Evolutionary conservation across 92 coral and sea anemone genomes (phyloP).

Genomic region (Palythoa grandis): DNA sequence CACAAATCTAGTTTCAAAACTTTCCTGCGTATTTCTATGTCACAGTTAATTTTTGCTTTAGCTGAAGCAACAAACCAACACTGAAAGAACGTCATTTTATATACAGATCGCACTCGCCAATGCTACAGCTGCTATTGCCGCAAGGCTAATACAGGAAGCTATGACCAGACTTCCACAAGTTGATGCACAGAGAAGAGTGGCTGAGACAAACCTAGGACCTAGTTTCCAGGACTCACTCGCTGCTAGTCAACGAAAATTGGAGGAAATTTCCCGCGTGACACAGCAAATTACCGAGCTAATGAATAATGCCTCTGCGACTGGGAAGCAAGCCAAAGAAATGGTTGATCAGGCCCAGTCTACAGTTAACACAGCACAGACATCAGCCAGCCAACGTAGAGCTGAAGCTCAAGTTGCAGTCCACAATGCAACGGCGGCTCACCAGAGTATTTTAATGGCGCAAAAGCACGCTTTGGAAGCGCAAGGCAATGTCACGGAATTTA

Average conservation of each 20-base stretch:
- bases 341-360: slow-evolving; percentile 65
- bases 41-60: background rate
- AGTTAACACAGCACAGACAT: slow-evolving; percentile 51
- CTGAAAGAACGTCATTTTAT: background rate
- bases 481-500: slow-evolving; percentile 67
- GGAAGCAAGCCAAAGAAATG: slow-evolving; percentile 62
- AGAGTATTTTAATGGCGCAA: slow-evolving; percentile 54
- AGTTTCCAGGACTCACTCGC: slow-evolving; percentile 63
- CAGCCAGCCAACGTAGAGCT: slow-evolving; percentile 58
- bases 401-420: slow-evolving; percentile 68
- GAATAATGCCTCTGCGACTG: slow-evolving; percentile 39
- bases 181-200: slow-evolving; percentile 49
- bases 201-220: slow-evolving; percentile 66
- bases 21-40: background rate
- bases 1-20: background rate
- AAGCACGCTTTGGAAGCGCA: slow-evolving; percentile 59
- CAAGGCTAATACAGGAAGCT: slow-evolving; percentile 66
- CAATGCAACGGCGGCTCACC: slow-evolving; percentile 62
- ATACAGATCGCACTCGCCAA: slow-evolving; percentile 82
- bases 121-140: slow-evolving; percentile 77
- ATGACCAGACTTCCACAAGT: slow-evolving; percentile 63
- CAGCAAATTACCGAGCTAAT: slow-evolving; percentile 46
- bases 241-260: slow-evolving; percentile 50
- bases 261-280: slow-evolving; percentile 56
- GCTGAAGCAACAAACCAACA: background rate